Evolutionary conservation across 2,888 invertebrate species (phyloP), one percentile per base, ranked within the genome.

Genomic region (Dolomedes plantarius): DNA sequence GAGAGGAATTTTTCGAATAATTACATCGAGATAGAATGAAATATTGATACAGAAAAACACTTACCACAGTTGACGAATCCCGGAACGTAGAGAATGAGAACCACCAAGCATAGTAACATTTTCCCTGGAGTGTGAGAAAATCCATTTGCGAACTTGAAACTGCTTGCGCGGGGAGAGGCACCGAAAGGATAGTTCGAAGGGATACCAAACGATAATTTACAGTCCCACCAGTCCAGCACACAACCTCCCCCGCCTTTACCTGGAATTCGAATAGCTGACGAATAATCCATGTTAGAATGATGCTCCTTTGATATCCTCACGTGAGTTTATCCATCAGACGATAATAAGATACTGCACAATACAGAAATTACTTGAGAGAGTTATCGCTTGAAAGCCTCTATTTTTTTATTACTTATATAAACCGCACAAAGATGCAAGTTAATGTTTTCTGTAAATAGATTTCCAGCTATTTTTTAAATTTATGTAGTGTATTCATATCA

Each of bases 21-120:
- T n/a, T n/a, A n/a, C n/a, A n/a, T n/a, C n/a, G n/a, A n/a, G n/a
- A n/a, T n/a, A n/a, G n/a, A n/a, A n/a, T n/a, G n/a, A n/a, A n/a
- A n/a, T n/a, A n/a, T n/a, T n/a, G n/a, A n/a, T n/a, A n/a, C n/a
- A n/a, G 36, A 36, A 9, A 36, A 36, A 11, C 0, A 85, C 83
- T 85, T 36, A 85, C 83, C 83, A 85, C 83, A 85, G 77, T 50
- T 85, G 77, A 85, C 83, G 65, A 85, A 77, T 67, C 72, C 83
- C 28, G 83, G 83, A 50, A 67, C 83, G 9, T 77, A 65, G 31
- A 85, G 62, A 39, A 85, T 28, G 11, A 85, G 73, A 36, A 85
- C 56, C 64, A 72, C 65, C 50, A 85, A 73, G 73, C 73, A 77
- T 27, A 85, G 62, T 77, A 85, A 77, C 67, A 85, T 56, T 77